Conservation (phyloP, 2,797 vertebrate genomes). For the Bradypodion pumilum region DNA sequence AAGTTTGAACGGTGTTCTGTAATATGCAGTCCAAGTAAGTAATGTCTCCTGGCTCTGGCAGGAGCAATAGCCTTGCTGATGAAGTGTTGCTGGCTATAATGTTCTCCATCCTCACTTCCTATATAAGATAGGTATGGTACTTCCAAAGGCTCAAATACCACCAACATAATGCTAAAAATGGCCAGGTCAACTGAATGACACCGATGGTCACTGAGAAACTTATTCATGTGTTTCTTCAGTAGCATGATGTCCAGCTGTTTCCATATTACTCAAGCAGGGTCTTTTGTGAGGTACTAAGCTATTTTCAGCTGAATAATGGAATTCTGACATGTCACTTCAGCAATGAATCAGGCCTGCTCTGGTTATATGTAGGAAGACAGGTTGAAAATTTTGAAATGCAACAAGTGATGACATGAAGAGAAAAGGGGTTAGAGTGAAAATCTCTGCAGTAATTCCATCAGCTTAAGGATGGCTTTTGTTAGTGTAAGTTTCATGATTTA, state of each 20-base stretch:
- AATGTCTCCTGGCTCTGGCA: too few relatives aligned
- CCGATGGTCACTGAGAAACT: background rate
- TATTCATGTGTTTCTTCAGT: background rate
- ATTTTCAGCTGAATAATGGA: too few relatives aligned
- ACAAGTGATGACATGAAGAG: background rate
- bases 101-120: background rate
- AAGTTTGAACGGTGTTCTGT: background rate
- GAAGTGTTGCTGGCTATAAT: background rate
- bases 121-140: background rate
- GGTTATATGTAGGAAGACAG: background rate
- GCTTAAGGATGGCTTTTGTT: background rate
- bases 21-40: too few relatives aligned
- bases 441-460: background rate
- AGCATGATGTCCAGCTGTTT: background rate
- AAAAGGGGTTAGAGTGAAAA: background rate
- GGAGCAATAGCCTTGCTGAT: background rate
- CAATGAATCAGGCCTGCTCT: background rate
- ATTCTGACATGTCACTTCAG: background rate
- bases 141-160: background rate
- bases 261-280: background rate
- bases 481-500: slow-evolving; percentile 4
- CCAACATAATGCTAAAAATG: background rate
- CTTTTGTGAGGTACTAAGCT: background rate
- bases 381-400: background rate
- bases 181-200: background rate